Conservation (phyloP, 1,140 invertebrate species). For the Saxidomus purpurata region DNA sequence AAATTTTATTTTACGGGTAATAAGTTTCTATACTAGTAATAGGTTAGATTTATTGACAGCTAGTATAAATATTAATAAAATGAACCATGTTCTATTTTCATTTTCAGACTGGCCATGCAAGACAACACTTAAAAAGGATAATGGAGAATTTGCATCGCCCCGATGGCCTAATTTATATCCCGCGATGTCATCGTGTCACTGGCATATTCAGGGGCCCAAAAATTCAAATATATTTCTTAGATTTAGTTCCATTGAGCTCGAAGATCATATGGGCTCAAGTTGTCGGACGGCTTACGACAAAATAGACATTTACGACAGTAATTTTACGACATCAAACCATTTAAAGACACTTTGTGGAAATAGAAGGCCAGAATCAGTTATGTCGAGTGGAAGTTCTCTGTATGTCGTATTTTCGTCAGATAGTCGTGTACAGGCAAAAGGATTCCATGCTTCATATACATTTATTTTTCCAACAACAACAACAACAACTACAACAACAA, state of each 20-base stretch:
- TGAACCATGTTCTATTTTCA: no score
- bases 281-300: slow-evolving; percentile 61
- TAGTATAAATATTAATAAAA: no score
- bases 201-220: slow-evolving; percentile 67
- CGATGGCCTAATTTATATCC: slow-evolving; percentile 77
- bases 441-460: slow-evolving; percentile 78
- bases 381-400: slow-evolving; percentile 69
- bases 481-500: slow-evolving; percentile 54
- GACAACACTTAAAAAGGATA: slow-evolving; percentile 69
- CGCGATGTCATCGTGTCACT: slow-evolving; percentile 68
- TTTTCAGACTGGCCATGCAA: slow-evolving; percentile 80
- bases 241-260: slow-evolving; percentile 56
- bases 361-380: slow-evolving; percentile 61
- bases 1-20: no score
- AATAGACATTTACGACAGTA: slow-evolving; percentile 69
- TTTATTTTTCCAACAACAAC: slow-evolving; percentile 70
- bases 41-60: no score
- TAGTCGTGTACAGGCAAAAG: slow-evolving; percentile 72
- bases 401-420: slow-evolving; percentile 73
- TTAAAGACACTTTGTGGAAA: slow-evolving; percentile 72
- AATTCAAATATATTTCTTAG: slow-evolving; percentile 25
- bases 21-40: no score
- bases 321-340: slow-evolving; percentile 44
- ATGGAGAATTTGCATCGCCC: slow-evolving; percentile 78
- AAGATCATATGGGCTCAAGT: slow-evolving; percentile 54